Conservation (phyloP, 2,113 vertebrate genomes). For the Perognathus longimembris region DNA sequence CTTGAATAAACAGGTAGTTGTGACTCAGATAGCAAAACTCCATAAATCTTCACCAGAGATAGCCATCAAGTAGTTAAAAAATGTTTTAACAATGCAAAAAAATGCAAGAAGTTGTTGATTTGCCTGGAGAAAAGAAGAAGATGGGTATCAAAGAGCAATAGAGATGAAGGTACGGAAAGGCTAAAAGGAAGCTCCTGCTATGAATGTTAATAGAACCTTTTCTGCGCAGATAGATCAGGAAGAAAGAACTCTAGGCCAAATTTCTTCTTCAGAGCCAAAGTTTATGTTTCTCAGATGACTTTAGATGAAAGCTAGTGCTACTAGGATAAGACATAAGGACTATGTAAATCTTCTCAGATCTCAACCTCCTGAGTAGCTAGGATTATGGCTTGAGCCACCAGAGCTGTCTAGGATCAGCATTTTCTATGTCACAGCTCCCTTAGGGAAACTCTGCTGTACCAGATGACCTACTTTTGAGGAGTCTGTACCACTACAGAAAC, state of each 20-base stretch:
- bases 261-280: background rate
- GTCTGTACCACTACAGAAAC: too few relatives aligned
- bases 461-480: too few relatives aligned
- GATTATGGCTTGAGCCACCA: too few relatives aligned
- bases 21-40: background rate
- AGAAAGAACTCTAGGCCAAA: conserved; percentile 8
- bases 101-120: background rate
- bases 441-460: too few relatives aligned
- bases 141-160: background rate
- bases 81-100: background rate
- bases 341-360: background rate
- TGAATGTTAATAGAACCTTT: background rate
- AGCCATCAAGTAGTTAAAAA: background rate
- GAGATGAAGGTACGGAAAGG: background rate
- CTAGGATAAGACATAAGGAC: background rate
- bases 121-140: background rate
- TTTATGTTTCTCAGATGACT: background rate
- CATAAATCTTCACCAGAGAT: background rate
- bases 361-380: too few relatives aligned
- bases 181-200: background rate
- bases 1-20: background rate
- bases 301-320: background rate
- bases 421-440: too few relatives aligned
- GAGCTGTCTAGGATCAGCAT: too few relatives aligned
- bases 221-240: background rate